Evolutionary conservation across 2,888 invertebrate genomes (phyloP).

Genomic region (Rhorus exstirpatorius): DNA sequence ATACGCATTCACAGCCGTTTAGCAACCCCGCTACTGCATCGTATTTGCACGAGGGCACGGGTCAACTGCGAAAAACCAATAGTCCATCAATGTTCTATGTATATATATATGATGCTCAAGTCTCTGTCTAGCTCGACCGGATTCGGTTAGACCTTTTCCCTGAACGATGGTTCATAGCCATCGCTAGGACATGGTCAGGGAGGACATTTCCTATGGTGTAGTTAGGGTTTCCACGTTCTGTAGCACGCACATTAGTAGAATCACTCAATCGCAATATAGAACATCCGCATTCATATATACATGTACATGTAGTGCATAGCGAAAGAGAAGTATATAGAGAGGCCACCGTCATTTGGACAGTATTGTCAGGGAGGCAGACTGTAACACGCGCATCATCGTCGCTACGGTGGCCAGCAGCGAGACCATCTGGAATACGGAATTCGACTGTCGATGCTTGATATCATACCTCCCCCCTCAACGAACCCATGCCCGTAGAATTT

Average conservation of each 20-base stretch:
- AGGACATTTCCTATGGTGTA: constrained; percentile 78
- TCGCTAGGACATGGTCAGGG: constrained; percentile 79
- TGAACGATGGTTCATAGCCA: constrained; percentile 74
- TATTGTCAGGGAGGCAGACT: constrained; percentile 82
- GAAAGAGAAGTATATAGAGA: constrained; percentile 64
- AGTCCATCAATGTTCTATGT: too few relatives aligned
- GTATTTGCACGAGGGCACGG: too few relatives aligned
- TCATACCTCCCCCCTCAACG: constrained; percentile 51
- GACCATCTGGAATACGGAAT: constrained; percentile 83
- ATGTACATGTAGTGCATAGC: constrained; percentile 41
- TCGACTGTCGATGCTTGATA: constrained; percentile 71
- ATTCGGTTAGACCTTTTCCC: background rate
- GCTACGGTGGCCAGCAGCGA: constrained; percentile 12
- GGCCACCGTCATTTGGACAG: constrained; percentile 82
- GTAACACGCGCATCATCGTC: constrained; percentile 71
- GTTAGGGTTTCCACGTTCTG: constrained; percentile 70
- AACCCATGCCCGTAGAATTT: constrained; percentile 55
- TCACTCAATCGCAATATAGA: constrained; percentile 62
- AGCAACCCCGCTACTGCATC: too few relatives aligned
- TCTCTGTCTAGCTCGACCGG: too few relatives aligned
- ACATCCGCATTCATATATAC: constrained; percentile 57
- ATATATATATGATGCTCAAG: too few relatives aligned
- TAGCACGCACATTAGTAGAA: constrained; percentile 29
- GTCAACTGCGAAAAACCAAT: too few relatives aligned
- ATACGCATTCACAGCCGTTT: too few relatives aligned